Percentiles rank a stretch among this genome's conserved stretches.
Conservation (phyloP, 2,113 vertebrate species). For the Thamnophis sirtalis region DNA sequence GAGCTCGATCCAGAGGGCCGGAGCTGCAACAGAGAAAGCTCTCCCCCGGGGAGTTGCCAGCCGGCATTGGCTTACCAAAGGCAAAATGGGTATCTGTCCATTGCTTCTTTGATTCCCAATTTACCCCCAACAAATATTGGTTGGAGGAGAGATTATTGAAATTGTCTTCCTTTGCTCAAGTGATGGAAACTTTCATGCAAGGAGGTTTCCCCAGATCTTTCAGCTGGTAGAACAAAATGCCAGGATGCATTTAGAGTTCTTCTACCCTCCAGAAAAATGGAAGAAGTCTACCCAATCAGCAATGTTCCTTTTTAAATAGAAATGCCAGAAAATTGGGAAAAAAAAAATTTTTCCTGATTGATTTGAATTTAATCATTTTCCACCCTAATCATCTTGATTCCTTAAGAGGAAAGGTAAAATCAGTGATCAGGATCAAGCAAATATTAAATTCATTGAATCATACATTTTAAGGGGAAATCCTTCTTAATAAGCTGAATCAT, state of each 20-base stretch:
- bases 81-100: neutral
- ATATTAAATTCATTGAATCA: neutral
- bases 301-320: neutral
- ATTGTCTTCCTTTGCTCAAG: neutral
- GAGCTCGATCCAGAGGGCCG: too few relatives aligned
- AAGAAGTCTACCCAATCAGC: neutral
- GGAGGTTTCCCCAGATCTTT: neutral
- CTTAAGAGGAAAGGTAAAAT: neutral
- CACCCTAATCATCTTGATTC: neutral
- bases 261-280: neutral
- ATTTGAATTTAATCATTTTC: neutral
- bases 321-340: neutral
- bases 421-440: neutral
- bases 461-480: neutral
- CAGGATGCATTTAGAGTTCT: neutral
- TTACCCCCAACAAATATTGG: neutral
- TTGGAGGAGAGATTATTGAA: neutral
- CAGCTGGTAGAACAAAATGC: neutral
- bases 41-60: too few relatives aligned
- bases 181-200: neutral
- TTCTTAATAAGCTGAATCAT: fast-evolving
- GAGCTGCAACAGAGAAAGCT: too few relatives aligned
- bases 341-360: neutral
- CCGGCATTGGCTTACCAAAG: neutral
- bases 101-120: neutral